Percentiles rank a stretch among this genome's conserved stretches.
These are phyloP conservation scores for Acridotheres tristis DNA, from an alignment of 2,797 vertebrate genomes.

Conservation along the genomic window DNA sequence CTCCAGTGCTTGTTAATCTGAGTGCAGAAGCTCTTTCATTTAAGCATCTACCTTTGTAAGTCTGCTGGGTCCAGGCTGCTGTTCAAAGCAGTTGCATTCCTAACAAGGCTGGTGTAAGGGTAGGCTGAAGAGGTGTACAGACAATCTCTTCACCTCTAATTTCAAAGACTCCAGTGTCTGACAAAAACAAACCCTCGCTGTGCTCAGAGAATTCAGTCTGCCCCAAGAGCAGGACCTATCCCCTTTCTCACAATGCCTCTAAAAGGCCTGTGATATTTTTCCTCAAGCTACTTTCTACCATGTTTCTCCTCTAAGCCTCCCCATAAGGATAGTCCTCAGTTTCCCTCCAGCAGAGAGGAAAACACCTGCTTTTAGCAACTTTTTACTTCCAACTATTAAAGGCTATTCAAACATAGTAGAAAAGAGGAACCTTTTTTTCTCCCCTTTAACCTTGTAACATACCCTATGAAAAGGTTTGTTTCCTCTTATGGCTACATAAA, in stretches of 20 bases:
- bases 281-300: neutral
- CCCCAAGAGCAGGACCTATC: neutral
- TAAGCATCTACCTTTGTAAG: neutral
- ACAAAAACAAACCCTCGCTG: neutral
- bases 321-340: neutral
- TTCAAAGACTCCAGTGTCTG: neutral
- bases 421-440: neutral
- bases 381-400: neutral
- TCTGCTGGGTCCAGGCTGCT: neutral
- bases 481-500: neutral
- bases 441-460: neutral
- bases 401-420: neutral
- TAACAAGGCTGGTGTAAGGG: neutral
- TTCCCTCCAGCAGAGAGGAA: neutral
- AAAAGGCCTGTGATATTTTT: neutral
- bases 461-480: neutral
- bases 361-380: neutral
- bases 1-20: neutral
- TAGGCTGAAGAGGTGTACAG: neutral
- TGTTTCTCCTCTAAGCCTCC: neutral
- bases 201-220: neutral
- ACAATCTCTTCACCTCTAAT: neutral
- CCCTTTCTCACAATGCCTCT: neutral
- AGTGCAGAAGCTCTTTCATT: neutral
- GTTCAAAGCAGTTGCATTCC: neutral